phyloP scores from a whole-genome alignment of 2,113 vertebrate species.

The Semicossyphus pulcher region DNA sequence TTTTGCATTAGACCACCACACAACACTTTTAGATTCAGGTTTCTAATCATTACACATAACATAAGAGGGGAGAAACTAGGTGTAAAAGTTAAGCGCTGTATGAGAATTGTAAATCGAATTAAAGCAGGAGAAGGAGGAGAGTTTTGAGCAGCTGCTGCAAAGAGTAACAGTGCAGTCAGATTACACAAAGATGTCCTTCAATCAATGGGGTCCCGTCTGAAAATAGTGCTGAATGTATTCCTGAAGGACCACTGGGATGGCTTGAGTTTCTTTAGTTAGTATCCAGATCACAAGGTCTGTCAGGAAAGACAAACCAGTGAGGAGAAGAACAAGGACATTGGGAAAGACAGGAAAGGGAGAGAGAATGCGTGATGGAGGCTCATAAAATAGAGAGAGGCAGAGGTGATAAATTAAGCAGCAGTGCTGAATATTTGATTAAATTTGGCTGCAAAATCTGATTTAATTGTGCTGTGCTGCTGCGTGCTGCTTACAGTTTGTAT shows the following conservation, averaged over 20 bases:
- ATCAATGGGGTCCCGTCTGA: constrained; percentile 17
- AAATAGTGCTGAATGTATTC: constrained; percentile 14
- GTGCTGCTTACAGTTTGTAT: constrained; percentile 39
- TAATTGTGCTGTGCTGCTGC: constrained; percentile 50
- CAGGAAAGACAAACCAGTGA: constrained; percentile 19
- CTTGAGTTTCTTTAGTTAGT: constrained; percentile 9
- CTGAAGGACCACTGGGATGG: constrained; percentile 10
- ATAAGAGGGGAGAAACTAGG: background rate
- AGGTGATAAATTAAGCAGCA: constrained; percentile 50
- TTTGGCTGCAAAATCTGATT: constrained; percentile 59
- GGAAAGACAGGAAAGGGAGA: constrained; percentile 1
- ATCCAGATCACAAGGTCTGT: constrained; percentile 33
- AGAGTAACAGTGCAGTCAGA: constrained; percentile 16
- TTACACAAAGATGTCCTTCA: constrained; percentile 51
- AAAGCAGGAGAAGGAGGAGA: background rate
- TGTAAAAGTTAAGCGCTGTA: background rate
- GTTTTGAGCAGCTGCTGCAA: constrained; percentile 15
- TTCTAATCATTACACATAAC: constrained; percentile 5
- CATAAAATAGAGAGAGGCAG: constrained; percentile 16
- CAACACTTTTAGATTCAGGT: background rate
- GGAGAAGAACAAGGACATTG: constrained; percentile 19
- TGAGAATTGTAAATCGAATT: background rate
- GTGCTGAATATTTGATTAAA: constrained; percentile 64
- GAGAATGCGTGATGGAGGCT: constrained; percentile 14
- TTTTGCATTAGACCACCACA: background rate